Evolutionary conservation across 2,888 invertebrate species (phyloP).

Genomic region (Megastigmus dorsalis): DNA sequence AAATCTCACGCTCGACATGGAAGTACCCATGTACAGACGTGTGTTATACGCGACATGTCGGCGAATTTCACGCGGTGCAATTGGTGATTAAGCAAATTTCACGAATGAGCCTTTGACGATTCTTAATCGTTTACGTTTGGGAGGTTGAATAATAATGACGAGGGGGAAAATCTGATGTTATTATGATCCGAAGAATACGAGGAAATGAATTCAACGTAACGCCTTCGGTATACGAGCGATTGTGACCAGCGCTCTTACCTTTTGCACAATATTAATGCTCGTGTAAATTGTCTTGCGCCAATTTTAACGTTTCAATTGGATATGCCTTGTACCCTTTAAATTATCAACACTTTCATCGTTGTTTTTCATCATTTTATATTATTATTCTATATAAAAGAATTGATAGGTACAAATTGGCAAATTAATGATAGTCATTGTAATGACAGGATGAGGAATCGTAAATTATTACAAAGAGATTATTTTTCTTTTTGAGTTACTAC

Average conservation of each 20-base stretch:
- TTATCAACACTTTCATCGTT: too few relatives aligned
- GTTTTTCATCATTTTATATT: too few relatives aligned
- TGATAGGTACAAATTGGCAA: too few relatives aligned
- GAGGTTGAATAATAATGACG: constrained; percentile 11
- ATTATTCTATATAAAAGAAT: too few relatives aligned
- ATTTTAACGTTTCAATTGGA: too few relatives aligned
- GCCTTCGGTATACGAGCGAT: background rate
- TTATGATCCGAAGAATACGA: background rate
- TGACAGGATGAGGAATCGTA: too few relatives aligned
- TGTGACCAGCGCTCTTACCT: background rate
- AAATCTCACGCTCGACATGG: too few relatives aligned
- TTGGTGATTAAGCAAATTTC: constrained; percentile 6
- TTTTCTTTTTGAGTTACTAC: too few relatives aligned
- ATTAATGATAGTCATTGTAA: too few relatives aligned
- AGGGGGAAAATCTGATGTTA: constrained; percentile 13
- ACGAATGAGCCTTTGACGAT: constrained; percentile 1
- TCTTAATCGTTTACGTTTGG: background rate
- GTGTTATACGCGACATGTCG: background rate
- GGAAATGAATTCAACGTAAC: constrained; percentile 5
- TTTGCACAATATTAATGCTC: background rate
- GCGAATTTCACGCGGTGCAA: background rate
- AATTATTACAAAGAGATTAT: too few relatives aligned
- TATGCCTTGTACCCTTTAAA: too few relatives aligned
- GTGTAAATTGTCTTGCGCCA: background rate
- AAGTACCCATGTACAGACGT: too few relatives aligned